Evolutionary conservation across 30 jellyfish, hydroid and myxozoan species (phyloP).

Genomic region (Nemopilema nomurai): DNA sequence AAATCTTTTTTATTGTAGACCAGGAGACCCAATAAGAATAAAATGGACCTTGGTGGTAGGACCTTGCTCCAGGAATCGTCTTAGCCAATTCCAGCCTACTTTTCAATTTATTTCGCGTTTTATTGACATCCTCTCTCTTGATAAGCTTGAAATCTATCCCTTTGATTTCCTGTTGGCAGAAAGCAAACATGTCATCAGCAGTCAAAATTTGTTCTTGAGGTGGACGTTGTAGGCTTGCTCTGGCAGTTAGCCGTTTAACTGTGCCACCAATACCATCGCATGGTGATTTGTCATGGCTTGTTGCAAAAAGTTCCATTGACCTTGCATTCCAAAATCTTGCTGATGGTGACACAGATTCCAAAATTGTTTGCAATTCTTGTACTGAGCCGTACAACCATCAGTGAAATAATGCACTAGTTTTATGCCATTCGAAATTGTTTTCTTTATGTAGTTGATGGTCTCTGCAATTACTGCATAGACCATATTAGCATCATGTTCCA

Average conservation of each 20-base stretch:
- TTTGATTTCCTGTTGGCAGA: conserved; percentile 52
- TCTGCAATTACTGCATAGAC: conserved; percentile 8
- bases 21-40: no score
- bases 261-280: conserved; percentile 14
- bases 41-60: conserved; percentile 55
- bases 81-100: conserved; percentile 33
- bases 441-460: conserved; percentile 7
- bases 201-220: conserved; percentile 33
- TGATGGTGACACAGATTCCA: conserved; percentile 55
- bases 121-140: conserved; percentile 21
- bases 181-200: conserved; percentile 37
- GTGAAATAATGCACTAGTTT: conserved; percentile 36
- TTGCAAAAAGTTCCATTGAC: conserved; percentile 33
- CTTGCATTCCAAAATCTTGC: conserved; percentile 46
- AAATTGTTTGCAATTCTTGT: conserved; percentile 72
- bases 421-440: conserved; percentile 2
- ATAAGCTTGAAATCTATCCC: conserved; percentile 55
- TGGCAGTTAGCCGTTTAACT: conserved; percentile 61
- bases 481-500: conserved; percentile 53
- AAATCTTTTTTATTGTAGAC: no score
- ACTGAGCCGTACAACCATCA: conserved; percentile 84
- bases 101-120: conserved; percentile 22
- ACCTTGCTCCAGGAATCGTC: conserved; percentile 72
- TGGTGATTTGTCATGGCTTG: conserved; percentile 8
- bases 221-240: conserved; percentile 67